Conservation (phyloP, 92 coral and sea anemone genomes). For the Desmophyllum pertusum region DNA sequence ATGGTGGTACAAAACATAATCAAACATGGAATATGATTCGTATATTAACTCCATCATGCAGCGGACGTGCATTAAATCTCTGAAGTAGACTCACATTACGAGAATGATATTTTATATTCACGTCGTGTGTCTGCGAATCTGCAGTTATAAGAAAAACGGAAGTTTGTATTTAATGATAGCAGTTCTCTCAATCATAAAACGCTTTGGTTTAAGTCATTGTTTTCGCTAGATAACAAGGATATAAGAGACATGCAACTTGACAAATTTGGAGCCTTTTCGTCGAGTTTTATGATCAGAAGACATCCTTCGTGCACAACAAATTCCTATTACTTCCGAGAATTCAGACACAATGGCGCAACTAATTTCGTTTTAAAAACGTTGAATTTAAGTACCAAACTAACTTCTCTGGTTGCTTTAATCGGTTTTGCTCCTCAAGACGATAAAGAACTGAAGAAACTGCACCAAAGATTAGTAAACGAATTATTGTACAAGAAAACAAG, state of each 20-base stretch:
- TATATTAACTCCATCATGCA: background rate
- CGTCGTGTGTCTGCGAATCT: too few species aligned
- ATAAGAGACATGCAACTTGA: background rate
- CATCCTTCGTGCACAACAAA: background rate
- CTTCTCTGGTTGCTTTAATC: background rate
- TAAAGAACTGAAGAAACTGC: background rate
- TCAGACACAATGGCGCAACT: background rate
- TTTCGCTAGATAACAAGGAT: background rate
- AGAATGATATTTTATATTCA: background rate
- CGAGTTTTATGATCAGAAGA: background rate
- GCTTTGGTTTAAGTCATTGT: background rate
- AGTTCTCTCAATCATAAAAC: background rate
- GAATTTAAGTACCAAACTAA: background rate
- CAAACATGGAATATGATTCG: background rate
- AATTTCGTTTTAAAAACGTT: background rate
- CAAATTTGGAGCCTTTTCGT: background rate
- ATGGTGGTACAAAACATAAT: background rate
- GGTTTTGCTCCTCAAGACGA: background rate
- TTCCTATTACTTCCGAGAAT: background rate
- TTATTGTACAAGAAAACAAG: background rate
- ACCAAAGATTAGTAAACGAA: background rate
- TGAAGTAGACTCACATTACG: background rate
- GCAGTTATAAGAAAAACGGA: background rate
- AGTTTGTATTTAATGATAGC: background rate
- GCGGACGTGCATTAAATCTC: background rate